Conservation (phyloP, 2,888 invertebrate species). For the Amaurobius ferox region DNA sequence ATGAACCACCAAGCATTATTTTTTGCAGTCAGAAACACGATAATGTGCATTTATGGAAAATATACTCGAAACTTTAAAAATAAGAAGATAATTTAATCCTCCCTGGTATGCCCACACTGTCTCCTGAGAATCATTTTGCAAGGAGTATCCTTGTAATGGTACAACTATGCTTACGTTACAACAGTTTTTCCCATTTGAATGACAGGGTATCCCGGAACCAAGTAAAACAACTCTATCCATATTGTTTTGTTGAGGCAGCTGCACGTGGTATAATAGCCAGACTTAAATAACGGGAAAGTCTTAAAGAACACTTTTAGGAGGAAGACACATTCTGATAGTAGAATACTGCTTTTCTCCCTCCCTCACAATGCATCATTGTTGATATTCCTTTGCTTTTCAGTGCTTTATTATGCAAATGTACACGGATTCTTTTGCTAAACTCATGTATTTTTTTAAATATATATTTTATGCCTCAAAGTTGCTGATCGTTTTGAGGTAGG, state of each 20-base stretch:
- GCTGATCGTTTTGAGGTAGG: not conserved
- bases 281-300: not conserved
- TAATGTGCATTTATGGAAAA: too few species aligned
- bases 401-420: constrained; percentile 5
- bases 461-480: not conserved
- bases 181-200: not conserved
- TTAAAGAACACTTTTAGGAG: not conserved
- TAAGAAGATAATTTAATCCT: too few species aligned
- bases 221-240: not conserved
- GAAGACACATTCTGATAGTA: not conserved
- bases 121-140: too few species aligned
- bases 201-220: not conserved
- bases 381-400: not conserved
- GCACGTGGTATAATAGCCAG: not conserved
- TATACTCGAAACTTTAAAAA: too few species aligned
- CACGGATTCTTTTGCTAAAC: not conserved
- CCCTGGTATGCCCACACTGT: too few species aligned
- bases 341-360: not conserved
- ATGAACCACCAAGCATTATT: too few species aligned
- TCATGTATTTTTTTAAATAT: not conserved
- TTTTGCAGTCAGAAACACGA: too few species aligned
- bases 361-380: not conserved
- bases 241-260: not conserved
- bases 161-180: too few species aligned
- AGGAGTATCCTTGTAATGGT: too few species aligned